Evolutionary conservation across 2,113 vertebrate species (phyloP).

Genomic region (Poeciliopsis retropinna): DNA sequence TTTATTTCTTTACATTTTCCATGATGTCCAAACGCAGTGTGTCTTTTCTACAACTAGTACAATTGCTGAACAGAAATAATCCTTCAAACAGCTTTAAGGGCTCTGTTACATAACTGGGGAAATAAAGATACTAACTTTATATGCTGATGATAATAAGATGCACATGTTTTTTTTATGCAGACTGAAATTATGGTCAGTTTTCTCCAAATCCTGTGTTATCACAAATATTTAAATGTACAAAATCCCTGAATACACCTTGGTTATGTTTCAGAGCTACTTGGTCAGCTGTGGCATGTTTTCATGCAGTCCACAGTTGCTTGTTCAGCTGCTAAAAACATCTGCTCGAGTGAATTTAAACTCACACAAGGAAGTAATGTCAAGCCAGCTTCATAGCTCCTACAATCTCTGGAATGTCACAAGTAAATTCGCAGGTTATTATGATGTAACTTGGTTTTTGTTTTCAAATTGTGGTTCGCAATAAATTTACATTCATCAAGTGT

Average conservation of each 20-base stretch:
- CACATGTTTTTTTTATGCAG: not conserved
- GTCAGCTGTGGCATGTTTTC: conserved; percentile 20
- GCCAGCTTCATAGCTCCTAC: conserved; percentile 11
- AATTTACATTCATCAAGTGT: no score
- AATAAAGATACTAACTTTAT: not conserved
- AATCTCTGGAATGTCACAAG: conserved; percentile 12
- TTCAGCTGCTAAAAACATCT: conserved; percentile 31
- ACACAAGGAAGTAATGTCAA: conserved; percentile 9
- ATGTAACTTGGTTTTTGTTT: not conserved
- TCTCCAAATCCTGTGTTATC: not conserved
- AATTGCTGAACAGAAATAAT: not conserved
- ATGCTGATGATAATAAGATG: no score
- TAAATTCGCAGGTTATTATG: not conserved
- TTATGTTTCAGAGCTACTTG: conserved; percentile 11
- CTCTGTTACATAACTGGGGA: not conserved
- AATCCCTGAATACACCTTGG: conserved; percentile 2
- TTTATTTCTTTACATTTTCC: not conserved
- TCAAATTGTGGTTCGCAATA: not conserved
- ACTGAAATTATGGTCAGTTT: not conserved
- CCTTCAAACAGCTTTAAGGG: not conserved
- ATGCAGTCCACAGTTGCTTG: conserved; percentile 15
- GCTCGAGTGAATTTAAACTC: conserved; percentile 35
- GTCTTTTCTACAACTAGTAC: not conserved
- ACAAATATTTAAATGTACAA: not conserved
- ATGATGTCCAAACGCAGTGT: no score